Base-by-base conservation (phyloP, 2,797 vertebrate genomes). In the Discoglossus pictus region DNA sequence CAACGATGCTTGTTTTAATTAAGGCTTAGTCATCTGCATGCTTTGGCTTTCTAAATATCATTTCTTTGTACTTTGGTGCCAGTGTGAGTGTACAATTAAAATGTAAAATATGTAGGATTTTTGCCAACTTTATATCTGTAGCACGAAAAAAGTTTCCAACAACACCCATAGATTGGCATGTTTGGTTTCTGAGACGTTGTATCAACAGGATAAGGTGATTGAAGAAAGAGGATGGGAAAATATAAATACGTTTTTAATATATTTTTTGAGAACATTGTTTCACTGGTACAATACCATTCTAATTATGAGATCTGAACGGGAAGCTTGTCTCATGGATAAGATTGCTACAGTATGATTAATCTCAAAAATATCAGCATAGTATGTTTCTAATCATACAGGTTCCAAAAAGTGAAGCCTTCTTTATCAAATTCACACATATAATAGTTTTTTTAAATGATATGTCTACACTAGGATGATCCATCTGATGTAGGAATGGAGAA, bases 21-120 rank as follows among this genome's bases (percentile, higher is more conserved):
- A 85, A 76, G 25, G 59, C 69, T 89, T 83, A 84, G 75, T 85
- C 79, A 83, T 83, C 73, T 76, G 78, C 84, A 76, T 75, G 78
- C 17, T 13, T 54, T 68, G 7, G 73, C 39, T 79, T 82, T 79
- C 76, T 78, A 80, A 76, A 80, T 80, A 76, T 17, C 75, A 70
- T 78, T 72, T 74, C 75, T 78, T 80, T 85, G 63, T 78, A 82
- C 78, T 54, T 79, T 65, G 50, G 74, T 77, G 77, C 74, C 81
- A 77, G 43, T 34, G 43, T 44, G 43, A 77, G 68, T 54, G 56
- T 61, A 80, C 58, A 89, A 82, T 82, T 80, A 84, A 80, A 88
- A 84, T 77, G 76, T 75, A 76, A 83, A 79, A 82, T 79, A 83
- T 79, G 64, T 56, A 78, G 73, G 52, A 64, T 44, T 1, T n/a